Conservation (phyloP, 2,113 vertebrate species). For the Leptobrachium leishanense region DNA sequence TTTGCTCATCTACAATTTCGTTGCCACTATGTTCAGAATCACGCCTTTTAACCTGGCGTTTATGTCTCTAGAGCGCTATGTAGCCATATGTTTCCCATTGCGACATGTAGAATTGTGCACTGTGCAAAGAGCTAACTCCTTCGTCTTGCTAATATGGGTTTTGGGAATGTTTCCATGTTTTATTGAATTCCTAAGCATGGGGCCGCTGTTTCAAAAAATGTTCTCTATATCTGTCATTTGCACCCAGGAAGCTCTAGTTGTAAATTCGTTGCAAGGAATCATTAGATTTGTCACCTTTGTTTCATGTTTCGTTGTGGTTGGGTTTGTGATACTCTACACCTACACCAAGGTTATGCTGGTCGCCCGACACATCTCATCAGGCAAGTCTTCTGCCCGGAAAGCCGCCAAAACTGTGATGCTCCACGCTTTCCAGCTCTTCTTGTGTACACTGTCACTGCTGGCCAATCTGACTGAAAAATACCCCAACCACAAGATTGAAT, state of each 20-base stretch:
- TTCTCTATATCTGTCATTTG: neutral
- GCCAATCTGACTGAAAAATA: neutral
- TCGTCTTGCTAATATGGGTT: neutral
- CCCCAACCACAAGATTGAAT: neutral
- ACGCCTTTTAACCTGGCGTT: too few relatives aligned
- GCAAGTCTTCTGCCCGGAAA: neutral
- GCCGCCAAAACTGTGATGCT: neutral
- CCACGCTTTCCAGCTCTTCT: neutral
- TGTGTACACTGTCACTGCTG: neutral
- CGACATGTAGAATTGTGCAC: neutral
- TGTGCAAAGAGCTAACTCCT: neutral
- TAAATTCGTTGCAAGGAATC: neutral
- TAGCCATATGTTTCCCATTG: neutral
- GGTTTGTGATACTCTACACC: neutral
- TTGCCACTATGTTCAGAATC: too few relatives aligned
- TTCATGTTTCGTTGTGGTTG: neutral
- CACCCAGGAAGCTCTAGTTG: neutral
- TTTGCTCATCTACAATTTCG: too few relatives aligned
- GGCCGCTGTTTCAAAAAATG: neutral
- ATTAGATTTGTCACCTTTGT: neutral
- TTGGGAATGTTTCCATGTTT: neutral
- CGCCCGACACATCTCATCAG: neutral
- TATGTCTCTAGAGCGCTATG: too few relatives aligned
- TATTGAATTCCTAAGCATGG: neutral
- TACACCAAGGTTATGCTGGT: constrained; percentile 1